Base-by-base conservation (phyloP, 2,797 vertebrate species). In the Tachyglossus aculeatus region DNA sequence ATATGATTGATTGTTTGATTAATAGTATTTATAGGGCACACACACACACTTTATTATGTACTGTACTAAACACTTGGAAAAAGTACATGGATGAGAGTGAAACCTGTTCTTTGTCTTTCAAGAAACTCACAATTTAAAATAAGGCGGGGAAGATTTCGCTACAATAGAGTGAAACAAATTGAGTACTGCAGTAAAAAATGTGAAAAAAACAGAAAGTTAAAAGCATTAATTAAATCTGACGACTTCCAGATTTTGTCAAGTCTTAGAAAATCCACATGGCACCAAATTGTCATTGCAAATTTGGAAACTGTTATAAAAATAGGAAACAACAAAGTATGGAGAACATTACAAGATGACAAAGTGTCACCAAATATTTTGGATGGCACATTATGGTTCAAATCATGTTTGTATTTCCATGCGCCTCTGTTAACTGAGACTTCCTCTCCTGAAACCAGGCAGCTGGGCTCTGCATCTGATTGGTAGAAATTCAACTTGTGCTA, bases 201-300 rank as follows among this genome's bases (percentile, higher is more conserved):
- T 70, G 56, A 66, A 68, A 77, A 74, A 62, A 75, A 72, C 78
- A 90, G 82, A 80, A 86, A 66, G 47, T 81, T 86, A 79, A 67
- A 77, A 61, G 24, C 48, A 57, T 85, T 84, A 80, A 77, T 76
- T 82, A 71, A 74, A 59, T 79, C 71, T 72, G 64, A 82, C 84
- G 77, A 9, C 78, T 66, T 78, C 63, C 79, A 81, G 57, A 61
- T 29, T n/a, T 18, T 61, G 43, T 33, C 31, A 63, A 70, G 71
- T 78, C 69, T 75, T 80, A 39, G 47, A 71, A 63, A 60, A 62
- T 71, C 82, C 74, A 78, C 88, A 61, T 77, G 18, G 22, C 14
- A 67, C 34, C 34, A 47, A 31, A 52, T 39, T 70, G 37, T 66
- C 50, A 47, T 37, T 41, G 52, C 21, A 59, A 51, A 72, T 44